Conservation (phyloP, 1,140 invertebrate species). For the Carcinoscorpius rotundicauda region DNA sequence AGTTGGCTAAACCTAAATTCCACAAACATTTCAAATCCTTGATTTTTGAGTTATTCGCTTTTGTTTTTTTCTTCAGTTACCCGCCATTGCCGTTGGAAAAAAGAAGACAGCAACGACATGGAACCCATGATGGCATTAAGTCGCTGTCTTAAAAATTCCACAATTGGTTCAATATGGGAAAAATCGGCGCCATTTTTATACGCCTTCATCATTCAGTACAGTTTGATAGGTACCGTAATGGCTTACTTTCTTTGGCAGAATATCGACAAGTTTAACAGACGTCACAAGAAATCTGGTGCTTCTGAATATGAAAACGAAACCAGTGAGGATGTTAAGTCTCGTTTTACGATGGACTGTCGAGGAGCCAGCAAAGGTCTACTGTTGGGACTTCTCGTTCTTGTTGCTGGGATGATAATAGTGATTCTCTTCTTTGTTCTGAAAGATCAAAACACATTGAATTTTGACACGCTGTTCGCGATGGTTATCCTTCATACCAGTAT, state of each 20-base stretch:
- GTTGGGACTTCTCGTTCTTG: slow-evolving; percentile 45
- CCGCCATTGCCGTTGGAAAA: slow-evolving; percentile 16
- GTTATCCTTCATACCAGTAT: slow-evolving; percentile 25
- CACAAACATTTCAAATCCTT: no score
- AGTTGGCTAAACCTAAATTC: no score
- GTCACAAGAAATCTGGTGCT: no score
- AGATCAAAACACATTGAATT: slow-evolving; percentile 41
- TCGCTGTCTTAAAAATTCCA: slow-evolving; percentile 45
- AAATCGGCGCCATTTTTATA: slow-evolving; percentile 47
- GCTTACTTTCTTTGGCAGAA: slow-evolving; percentile 49
- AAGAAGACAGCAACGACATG: slow-evolving; percentile 31
- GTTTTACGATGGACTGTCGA: slow-evolving; percentile 37
- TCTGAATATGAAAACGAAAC: no score
- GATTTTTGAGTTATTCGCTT: background rate
- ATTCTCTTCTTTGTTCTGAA: slow-evolving; percentile 51
- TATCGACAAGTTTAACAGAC: slow-evolving; percentile 26
- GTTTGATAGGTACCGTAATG: slow-evolving; percentile 47
- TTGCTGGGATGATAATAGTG: slow-evolving; percentile 45
- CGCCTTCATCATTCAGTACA: slow-evolving; percentile 44
- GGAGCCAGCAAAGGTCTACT: slow-evolving; percentile 48
- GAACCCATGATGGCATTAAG: slow-evolving; percentile 42
- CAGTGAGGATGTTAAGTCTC: no score
- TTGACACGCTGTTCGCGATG: slow-evolving; percentile 31
- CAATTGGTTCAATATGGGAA: slow-evolving; percentile 45
- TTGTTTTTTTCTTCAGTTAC: slow-evolving; percentile 15